phyloP scores from a whole-genome alignment of 23 tunicate genomes.

The Halocynthia roretzi region DNA sequence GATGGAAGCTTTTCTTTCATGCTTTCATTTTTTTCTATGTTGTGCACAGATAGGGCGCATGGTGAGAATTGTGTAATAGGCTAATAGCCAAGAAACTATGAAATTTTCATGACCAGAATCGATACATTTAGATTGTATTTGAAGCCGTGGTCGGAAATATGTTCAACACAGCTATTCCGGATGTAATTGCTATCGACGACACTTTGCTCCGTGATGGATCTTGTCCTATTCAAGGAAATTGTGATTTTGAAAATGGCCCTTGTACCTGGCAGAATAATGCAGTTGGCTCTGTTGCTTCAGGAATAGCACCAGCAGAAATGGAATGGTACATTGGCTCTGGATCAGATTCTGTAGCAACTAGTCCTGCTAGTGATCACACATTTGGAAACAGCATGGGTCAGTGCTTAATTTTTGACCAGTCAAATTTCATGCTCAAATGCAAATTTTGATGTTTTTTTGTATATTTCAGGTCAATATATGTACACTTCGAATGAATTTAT shows the following conservation, averaged over 20 bases:
- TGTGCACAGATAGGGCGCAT: too few relatives aligned
- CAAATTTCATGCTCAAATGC: not conserved
- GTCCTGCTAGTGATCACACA: constrained; percentile 52
- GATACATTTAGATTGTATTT: constrained; percentile 30
- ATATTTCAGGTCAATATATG: constrained; percentile 41
- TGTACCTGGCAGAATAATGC: constrained; percentile 70
- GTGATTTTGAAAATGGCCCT: constrained; percentile 77
- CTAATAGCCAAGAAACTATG: too few relatives aligned
- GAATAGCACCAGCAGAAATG: constrained; percentile 29
- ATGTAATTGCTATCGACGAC: constrained; percentile 55
- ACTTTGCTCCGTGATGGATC: constrained; percentile 50
- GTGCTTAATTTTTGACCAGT: not conserved
- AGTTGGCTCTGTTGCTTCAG: constrained; percentile 9
- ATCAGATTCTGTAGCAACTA: not conserved
- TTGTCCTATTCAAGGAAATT: constrained; percentile 64
- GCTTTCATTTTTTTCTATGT: too few relatives aligned
- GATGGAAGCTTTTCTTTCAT: too few relatives aligned
- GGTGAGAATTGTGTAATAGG: too few relatives aligned
- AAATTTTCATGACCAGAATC: not conserved
- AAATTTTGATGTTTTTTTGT: not conserved
- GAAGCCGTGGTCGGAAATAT: constrained; percentile 28
- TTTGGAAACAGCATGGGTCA: constrained; percentile 37
- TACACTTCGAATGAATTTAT: constrained; percentile 25
- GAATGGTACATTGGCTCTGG: constrained; percentile 52
- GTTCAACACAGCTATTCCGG: constrained; percentile 9